These are phyloP conservation scores for Phallusia fumigata DNA, from an alignment of 23 tunicate species.

Conservation along the genomic window DNA sequence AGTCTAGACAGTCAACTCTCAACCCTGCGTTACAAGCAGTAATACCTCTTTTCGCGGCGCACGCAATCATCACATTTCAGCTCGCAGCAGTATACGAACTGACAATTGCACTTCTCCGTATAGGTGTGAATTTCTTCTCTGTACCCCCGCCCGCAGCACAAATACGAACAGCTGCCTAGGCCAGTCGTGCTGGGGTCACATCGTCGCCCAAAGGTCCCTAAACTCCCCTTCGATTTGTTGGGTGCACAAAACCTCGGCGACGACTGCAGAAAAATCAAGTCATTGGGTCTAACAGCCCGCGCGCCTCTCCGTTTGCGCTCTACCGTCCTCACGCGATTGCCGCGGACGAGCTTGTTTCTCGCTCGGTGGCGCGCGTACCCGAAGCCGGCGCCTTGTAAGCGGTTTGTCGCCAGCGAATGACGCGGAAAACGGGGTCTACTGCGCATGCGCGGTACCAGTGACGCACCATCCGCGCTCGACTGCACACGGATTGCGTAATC, in stretches of 20 bases:
- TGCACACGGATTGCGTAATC: conserved; percentile 48
- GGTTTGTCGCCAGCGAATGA: background rate
- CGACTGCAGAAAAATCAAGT: conserved; percentile 38
- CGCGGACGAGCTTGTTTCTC: background rate
- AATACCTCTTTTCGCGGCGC: conserved; percentile 15
- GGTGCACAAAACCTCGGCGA: conserved; percentile 58
- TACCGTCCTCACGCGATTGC: background rate
- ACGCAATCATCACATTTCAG: conserved; percentile 56
- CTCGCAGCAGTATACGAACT: conserved; percentile 27
- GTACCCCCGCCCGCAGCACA: conserved; percentile 70
- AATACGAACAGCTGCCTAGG: conserved; percentile 59
- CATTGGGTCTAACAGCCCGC: background rate
- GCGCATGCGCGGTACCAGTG: conserved; percentile 16
- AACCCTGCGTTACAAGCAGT: conserved; percentile 23
- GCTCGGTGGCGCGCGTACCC: background rate
- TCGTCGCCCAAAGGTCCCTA: conserved; percentile 61
- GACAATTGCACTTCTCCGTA: conserved; percentile 59
- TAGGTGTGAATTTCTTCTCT: background rate
- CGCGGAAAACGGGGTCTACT: conserved; percentile 1
- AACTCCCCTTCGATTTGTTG: conserved; percentile 33
- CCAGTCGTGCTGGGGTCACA: conserved; percentile 48
- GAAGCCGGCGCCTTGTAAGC: background rate
- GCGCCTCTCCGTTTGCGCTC: background rate
- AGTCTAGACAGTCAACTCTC: no score
- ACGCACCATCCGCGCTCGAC: conserved; percentile 28